Evolutionary conservation across 2,888 invertebrate genomes (phyloP), one percentile per base, ranked within the genome.

Genomic region (Himalopsyche kuldschensis): DNA sequence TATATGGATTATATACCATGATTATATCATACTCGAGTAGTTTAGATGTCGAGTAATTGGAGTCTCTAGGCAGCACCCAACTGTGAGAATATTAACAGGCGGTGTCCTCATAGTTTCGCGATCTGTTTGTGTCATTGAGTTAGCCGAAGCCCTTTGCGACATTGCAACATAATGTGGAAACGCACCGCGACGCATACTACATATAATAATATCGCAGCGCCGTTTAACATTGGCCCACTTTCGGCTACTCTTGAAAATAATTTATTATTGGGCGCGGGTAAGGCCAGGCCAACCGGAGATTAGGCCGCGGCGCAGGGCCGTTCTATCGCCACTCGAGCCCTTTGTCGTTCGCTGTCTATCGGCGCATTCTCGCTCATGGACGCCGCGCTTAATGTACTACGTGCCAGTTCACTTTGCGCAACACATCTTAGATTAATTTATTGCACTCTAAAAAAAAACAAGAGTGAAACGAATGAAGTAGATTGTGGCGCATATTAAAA

Each of bases 151-250:
- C 69, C 69, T 69, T 69, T 69, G 69, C 69, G 27, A 69, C 69
- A 27, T 69, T 69, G 69, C 69, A 69, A 69, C 69, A 55, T 55
- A 55, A 69, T 27, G 11, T 69, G 24, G 24, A 27, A 69, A 24
- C 69, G 69, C 69, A 69, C 27, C 69, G 69, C 69, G 69, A 27
- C 69, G 69, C 69, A 69, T 10, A 69, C n/a, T n/a, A n/a, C n/a
- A 69, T 27, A 55, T 55, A 41, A 69, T 69, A 69, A 69, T 69
- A 69, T 69, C 69, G 69, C 69, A 69, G 69, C 24, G 69, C 24
- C 69, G 27, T 69, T 63, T 84, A 84, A 85, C 85, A 85, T 85
- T 85, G 85, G 84, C 85, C 85, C 82, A 85, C 83, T 82, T 83
- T 79, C 17, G 20, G 20, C 24, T 69, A 76, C 47, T 80, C 83